Conservation (phyloP, 64 coral and sea anemone species). For the Stichodactyla helianthus region DNA sequence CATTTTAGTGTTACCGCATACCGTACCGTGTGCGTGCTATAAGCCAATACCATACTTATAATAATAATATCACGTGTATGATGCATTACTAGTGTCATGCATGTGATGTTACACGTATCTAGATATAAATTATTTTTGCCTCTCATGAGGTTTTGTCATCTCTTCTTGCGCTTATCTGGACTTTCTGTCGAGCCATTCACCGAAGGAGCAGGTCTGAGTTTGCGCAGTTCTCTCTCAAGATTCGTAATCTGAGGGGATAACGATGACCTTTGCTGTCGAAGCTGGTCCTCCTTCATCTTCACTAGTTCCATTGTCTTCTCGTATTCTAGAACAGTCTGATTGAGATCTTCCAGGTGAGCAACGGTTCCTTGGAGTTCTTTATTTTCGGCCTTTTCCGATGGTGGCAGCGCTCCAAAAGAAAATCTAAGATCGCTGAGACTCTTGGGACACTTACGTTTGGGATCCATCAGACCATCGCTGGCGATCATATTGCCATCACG, state of each 20-base stretch:
- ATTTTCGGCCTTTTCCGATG: slow-evolving; percentile 31
- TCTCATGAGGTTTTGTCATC: not conserved
- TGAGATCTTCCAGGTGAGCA: slow-evolving; percentile 23
- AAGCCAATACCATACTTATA: too few relatives aligned
- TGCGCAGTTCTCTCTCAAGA: slow-evolving; percentile 65
- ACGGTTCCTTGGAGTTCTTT: slow-evolving; percentile 26
- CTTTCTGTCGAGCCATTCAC: slow-evolving; percentile 42
- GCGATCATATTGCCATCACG: slow-evolving; percentile 82
- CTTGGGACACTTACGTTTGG: slow-evolving; percentile 47
- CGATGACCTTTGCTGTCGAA: slow-evolving; percentile 26
- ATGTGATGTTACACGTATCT: too few relatives aligned
- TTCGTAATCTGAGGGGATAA: slow-evolving; percentile 51
- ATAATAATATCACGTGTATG: too few relatives aligned
- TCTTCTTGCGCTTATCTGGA: slow-evolving; percentile 43
- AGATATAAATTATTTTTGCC: too few relatives aligned
- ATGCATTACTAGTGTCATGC: too few relatives aligned
- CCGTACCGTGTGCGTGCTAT: too few relatives aligned
- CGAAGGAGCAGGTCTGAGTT: slow-evolving; percentile 37
- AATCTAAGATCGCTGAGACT: slow-evolving; percentile 44
- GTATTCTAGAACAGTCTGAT: slow-evolving; percentile 14
- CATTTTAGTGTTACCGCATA: too few relatives aligned
- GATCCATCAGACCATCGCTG: slow-evolving; percentile 81
- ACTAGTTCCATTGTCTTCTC: slow-evolving; percentile 13
- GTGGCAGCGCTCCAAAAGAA: slow-evolving; percentile 62
- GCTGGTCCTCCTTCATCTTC: slow-evolving; percentile 34